phyloP scores from a whole-genome alignment of 2,113 vertebrate genomes.

The Chamaetylas fuelleborni region DNA sequence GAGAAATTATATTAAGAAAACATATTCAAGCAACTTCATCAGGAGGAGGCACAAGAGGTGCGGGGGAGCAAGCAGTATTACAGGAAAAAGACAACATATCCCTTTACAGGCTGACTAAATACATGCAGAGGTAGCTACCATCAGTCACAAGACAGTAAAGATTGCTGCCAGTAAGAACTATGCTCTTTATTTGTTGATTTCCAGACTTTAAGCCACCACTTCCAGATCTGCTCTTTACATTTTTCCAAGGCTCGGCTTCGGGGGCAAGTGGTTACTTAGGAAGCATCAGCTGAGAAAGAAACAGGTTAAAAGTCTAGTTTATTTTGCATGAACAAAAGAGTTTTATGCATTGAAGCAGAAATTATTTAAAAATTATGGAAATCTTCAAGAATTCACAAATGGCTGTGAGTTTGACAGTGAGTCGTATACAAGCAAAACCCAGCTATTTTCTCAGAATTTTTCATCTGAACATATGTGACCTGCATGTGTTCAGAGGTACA shows the following conservation, averaged over 20 bases:
- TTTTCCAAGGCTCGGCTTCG: neutral
- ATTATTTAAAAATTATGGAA: neutral
- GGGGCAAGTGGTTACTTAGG: neutral
- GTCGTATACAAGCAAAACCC: neutral
- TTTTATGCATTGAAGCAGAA: neutral
- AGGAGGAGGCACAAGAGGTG: neutral
- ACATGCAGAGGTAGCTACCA: too few relatives aligned
- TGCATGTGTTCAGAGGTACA: neutral
- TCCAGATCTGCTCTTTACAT: neutral
- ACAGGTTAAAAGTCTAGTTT: neutral
- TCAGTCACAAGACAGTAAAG: neutral
- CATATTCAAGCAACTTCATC: neutral
- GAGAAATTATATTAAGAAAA: neutral
- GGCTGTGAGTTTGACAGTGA: neutral
- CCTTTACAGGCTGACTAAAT: neutral
- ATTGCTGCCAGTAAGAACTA: neutral
- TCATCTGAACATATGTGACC: neutral
- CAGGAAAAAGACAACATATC: neutral
- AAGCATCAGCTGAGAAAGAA: neutral
- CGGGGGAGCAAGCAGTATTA: neutral
- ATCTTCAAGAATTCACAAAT: neutral
- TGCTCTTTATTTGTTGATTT: neutral
- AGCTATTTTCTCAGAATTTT: neutral
- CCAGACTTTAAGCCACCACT: neutral
- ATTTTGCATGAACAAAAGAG: neutral